Base-by-base conservation (phyloP, 2,888 invertebrate species). In the Trichacis sp. region DNA sequence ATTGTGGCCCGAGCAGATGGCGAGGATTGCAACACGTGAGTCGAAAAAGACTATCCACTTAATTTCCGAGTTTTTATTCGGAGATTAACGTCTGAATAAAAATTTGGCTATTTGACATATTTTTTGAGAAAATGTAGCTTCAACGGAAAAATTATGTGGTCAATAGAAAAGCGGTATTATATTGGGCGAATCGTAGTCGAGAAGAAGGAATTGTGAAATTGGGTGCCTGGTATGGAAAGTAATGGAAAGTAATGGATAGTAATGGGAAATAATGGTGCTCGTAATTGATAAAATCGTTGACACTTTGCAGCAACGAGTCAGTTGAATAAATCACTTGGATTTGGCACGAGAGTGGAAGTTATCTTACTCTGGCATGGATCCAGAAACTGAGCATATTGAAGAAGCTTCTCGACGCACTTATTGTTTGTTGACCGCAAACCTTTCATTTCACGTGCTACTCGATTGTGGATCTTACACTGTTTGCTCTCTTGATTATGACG, bases 331-430 rank as follows among this genome's bases (percentile, higher is more conserved):
- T 45, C 46, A 20, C 45, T 54, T 36, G 71, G 61, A 64, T 64
- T 57, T 72, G 71, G 70, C 60, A 43, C 60, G 71, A 63, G 72
- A 73, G 73, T 77, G 77, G 79, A 81, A 76, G 78, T 77, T 79
- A 79, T 77, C 78, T 77, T 77, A 75, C 77, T 68, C 69, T 81
- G 81, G 80, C 80, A 73, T 58, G 45, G 64, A 58, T 79, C 80
- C 80, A 81, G 72, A 68, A 55, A 64, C 60, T 55, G 66, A 68
- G 71, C 66, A 70, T 54, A 66, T 68, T 71, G 55, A 66, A 69
- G 65, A 49, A 69, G 49, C 72, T 72, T 71, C 63, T 57, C 62
- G 61, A 71, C 72, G 70, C 73, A 76, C 75, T 77, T 75, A 73
- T 56, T 38, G 52, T 62, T 62, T 42, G 56, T 56, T 62, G 54